A percentile compares a stretch with the other conserved stretches of the same genome.
phyloP scores from a whole-genome alignment of 2,113 vertebrate genomes.

The Aplodontia rufa region DNA sequence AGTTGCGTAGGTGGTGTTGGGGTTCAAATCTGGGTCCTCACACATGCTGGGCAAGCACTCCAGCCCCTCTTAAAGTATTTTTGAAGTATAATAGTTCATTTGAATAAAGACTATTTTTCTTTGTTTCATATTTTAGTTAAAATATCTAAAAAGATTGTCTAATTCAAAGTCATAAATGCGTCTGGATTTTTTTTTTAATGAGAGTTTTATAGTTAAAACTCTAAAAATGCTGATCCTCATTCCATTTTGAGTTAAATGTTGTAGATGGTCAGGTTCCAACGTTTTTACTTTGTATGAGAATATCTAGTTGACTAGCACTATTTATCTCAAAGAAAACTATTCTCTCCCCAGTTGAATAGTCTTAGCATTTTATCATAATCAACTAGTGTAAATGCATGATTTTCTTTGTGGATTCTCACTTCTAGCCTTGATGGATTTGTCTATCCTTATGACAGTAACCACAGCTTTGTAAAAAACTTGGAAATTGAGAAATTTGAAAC shows the following conservation, averaged over 20 bases:
- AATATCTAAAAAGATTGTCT: slow-evolving; percentile 1
- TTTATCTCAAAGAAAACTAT: background rate
- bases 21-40: no score
- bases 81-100: background rate
- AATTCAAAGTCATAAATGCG: background rate
- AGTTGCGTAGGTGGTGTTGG: no score
- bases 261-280: background rate
- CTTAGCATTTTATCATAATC: background rate
- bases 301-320: background rate
- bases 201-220: background rate
- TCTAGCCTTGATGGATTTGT: background rate
- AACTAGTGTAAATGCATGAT: background rate
- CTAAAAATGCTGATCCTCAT: background rate
- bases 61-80: background rate
- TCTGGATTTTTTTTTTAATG: background rate
- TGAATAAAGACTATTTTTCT: background rate
- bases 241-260: background rate
- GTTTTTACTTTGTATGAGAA: background rate
- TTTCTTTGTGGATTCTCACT: slow-evolving; percentile 1
- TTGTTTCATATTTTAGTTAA: background rate
- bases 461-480: background rate
- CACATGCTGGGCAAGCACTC: no score
- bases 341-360: background rate
- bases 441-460: background rate
- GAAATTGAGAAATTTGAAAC: background rate